A percentile compares a stretch with the other conserved stretches of the same genome.
These are phyloP conservation scores for Pelosia muscerda DNA, from an alignment of 2,888 invertebrate species.

Conservation along the genomic window DNA sequence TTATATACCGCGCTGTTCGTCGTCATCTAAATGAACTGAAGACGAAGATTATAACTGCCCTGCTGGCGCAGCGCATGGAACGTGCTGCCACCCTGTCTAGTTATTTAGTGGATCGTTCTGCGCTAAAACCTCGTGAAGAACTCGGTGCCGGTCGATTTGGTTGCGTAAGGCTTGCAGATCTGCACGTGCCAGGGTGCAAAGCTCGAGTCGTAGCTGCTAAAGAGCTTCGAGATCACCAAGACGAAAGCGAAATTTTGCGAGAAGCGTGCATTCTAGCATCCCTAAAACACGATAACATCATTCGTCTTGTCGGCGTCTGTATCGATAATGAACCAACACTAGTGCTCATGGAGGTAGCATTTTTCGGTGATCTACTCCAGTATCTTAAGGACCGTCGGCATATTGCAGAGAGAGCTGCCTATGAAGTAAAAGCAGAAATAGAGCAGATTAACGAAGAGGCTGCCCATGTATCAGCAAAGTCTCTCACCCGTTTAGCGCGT, in stretches of 20 bases:
- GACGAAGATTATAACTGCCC: slow-evolving; percentile 34
- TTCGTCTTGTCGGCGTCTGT: slow-evolving; percentile 92
- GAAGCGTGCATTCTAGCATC: slow-evolving; percentile 96
- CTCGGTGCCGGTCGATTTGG: slow-evolving; percentile 72
- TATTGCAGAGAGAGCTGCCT: slow-evolving; percentile 86
- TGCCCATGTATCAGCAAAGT: slow-evolving; percentile 58
- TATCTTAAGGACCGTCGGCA: slow-evolving; percentile 91
- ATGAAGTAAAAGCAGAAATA: slow-evolving; percentile 42
- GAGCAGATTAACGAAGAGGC: slow-evolving; percentile 74
- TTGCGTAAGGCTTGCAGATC: slow-evolving; percentile 62
- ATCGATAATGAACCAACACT: slow-evolving; percentile 93
- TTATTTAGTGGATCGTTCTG: slow-evolving; percentile 54
- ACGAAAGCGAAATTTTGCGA: slow-evolving; percentile 90
- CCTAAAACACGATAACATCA: slow-evolving; percentile 94
- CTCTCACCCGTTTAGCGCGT: slow-evolving; percentile 65
- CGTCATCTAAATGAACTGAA: slow-evolving; percentile 44
- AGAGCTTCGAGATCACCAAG: slow-evolving; percentile 92
- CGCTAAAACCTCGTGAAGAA: slow-evolving; percentile 57
- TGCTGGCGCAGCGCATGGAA: slow-evolving; percentile 55
- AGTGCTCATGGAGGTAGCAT: slow-evolving; percentile 96
- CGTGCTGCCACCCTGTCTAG: slow-evolving; percentile 46
- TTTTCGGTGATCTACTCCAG: slow-evolving; percentile 95
- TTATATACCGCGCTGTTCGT: slow-evolving; percentile 41
- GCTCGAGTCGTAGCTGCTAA: slow-evolving; percentile 92
- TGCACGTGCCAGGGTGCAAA: slow-evolving; percentile 53